phyloP scores from a whole-genome alignment of 2,113 vertebrate species.

The Mola mola region DNA sequence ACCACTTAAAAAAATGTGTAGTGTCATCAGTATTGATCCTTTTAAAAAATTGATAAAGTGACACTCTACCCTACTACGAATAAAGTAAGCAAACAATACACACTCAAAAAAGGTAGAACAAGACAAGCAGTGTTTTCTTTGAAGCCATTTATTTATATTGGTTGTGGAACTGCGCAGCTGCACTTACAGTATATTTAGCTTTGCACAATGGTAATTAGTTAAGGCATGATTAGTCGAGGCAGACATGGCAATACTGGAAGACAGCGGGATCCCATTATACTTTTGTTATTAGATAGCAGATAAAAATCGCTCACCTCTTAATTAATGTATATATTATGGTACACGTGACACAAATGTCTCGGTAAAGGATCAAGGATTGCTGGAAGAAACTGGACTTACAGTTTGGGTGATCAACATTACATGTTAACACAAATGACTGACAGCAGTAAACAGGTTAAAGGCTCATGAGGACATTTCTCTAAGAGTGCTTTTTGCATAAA shows the following conservation, averaged over 20 bases:
- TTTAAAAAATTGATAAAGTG: too few relatives aligned
- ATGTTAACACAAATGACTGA: slow-evolving; percentile 21
- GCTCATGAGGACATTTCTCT: slow-evolving; percentile 1
- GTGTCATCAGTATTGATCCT: too few relatives aligned
- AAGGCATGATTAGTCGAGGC: slow-evolving; percentile 46
- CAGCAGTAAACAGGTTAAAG: slow-evolving; percentile 25
- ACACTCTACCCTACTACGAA: too few relatives aligned
- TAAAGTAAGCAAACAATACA: too few relatives aligned
- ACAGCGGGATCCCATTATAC: not conserved
- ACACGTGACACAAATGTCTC: too few relatives aligned
- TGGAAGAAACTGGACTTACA: not conserved
- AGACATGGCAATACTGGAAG: slow-evolving; percentile 15
- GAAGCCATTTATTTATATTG: slow-evolving; percentile 20
- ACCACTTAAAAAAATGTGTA: too few relatives aligned
- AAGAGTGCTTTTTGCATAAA: slow-evolving; percentile 26
- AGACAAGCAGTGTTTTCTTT: not conserved
- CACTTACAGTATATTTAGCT: slow-evolving; percentile 11
- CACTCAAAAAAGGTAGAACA: not conserved
- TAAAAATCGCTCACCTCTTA: not conserved
- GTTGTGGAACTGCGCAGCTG: slow-evolving; percentile 1
- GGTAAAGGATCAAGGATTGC: not conserved
- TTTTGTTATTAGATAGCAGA: not conserved
- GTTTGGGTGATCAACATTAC: slow-evolving; percentile 1
- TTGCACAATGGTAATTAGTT: slow-evolving; percentile 27
- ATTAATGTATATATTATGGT: not conserved